Conservation (phyloP, 2,113 vertebrate genomes). For the Hirundichthys speculiger region DNA sequence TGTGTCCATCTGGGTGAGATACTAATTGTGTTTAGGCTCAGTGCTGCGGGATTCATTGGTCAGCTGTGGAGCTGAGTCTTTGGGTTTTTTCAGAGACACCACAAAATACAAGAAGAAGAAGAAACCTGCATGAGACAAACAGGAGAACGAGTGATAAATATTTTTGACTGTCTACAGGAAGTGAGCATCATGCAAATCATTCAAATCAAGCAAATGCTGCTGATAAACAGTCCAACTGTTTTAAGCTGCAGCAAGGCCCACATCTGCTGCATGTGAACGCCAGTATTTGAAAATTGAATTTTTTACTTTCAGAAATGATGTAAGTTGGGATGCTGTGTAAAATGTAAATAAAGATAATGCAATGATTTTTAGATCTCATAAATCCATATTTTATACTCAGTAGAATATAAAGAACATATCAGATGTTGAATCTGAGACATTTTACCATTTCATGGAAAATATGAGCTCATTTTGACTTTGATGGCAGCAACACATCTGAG, state of each 20-base stretch:
- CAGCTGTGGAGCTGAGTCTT: neutral
- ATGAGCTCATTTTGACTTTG: too few species aligned
- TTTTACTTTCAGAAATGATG: too few species aligned
- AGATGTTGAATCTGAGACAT: too few species aligned
- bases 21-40: neutral
- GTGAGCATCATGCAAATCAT: neutral
- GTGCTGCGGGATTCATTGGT: neutral
- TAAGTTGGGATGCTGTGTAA: too few species aligned
- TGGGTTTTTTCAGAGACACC: constrained; percentile 23
- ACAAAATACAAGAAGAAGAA: constrained; percentile 59
- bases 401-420: too few species aligned
- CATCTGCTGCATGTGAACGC: neutral
- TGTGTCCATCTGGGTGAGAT: neutral
- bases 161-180: neutral
- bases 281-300: too few species aligned
- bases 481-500: too few species aligned
- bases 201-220: neutral
- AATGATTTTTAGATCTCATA: too few species aligned
- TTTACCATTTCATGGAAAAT: too few species aligned
- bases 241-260: neutral
- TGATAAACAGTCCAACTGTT: too few species aligned
- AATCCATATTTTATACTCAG: too few species aligned
- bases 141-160: neutral
- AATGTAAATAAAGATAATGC: too few species aligned
- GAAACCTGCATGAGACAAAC: constrained; percentile 45